Percentiles rank a stretch among this genome's conserved stretches.
Conservation (phyloP, 2,113 vertebrate genomes). For the Anhinga anhinga region DNA sequence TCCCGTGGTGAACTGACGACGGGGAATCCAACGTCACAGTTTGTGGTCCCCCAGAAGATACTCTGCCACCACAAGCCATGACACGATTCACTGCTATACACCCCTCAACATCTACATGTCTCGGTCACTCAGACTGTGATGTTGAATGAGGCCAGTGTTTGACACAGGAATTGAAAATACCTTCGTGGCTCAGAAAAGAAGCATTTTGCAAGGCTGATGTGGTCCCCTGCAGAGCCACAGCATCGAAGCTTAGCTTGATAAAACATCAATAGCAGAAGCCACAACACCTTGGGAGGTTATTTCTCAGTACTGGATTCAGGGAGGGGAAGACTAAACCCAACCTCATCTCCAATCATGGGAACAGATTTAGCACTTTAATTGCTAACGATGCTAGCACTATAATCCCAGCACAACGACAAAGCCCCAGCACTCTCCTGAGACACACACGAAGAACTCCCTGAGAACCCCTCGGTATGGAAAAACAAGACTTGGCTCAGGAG, state of each 20-base stretch:
- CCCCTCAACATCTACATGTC: not conserved
- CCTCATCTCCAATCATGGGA: not conserved
- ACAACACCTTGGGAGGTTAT: not conserved
- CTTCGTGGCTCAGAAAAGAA: not conserved
- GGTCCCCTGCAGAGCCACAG: not conserved
- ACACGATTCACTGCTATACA: not conserved
- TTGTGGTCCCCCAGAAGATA: not conserved
- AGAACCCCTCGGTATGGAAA: not conserved
- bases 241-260: not conserved
- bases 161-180: not conserved
- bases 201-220: not conserved
- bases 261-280: not conserved
- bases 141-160: not conserved
- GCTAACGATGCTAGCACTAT: not conserved
- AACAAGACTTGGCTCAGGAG: not conserved
- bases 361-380: not conserved
- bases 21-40: not conserved
- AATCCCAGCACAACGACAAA: not conserved
- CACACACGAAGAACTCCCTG: accelerated
- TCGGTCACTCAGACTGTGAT: not conserved
- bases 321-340: not conserved
- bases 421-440: not conserved
- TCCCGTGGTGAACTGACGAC: accelerated
- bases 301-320: not conserved
- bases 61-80: no score